Percentiles rank a stretch among this genome's conserved stretches.
Conservation (phyloP, 53 echinoderm and acorn worm species). For the Crossaster papposus region DNA sequence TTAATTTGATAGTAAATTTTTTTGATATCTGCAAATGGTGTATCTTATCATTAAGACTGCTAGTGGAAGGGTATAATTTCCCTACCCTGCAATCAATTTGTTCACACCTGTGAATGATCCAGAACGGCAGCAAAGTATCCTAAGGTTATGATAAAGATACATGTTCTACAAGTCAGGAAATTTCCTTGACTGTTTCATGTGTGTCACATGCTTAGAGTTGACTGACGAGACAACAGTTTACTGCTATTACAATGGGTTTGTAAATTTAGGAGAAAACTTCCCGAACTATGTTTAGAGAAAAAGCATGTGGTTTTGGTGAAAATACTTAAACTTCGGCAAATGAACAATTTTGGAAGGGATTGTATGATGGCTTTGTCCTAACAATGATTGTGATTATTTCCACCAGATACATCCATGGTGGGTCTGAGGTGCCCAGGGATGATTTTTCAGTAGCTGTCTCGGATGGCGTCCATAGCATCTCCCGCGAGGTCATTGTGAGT, state of each 20-base stretch:
- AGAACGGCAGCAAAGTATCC: background rate
- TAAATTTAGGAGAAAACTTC: background rate
- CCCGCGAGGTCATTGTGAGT: constrained; percentile 66
- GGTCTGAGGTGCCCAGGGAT: constrained; percentile 75
- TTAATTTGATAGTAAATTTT: no score
- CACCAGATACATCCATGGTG: constrained; percentile 79
- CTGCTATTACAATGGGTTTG: background rate
- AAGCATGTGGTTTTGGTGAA: background rate
- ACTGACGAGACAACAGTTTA: background rate
- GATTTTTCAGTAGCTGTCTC: constrained; percentile 74
- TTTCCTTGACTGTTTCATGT: background rate
- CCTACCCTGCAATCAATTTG: background rate
- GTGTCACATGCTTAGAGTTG: background rate
- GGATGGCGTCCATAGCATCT: constrained; percentile 79
- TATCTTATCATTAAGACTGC: background rate
- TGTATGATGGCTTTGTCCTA: no score
- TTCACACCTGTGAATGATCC: background rate
- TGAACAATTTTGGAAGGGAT: no score
- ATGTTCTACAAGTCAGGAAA: background rate
- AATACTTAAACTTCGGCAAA: background rate
- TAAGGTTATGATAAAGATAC: background rate
- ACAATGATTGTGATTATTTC: no score
- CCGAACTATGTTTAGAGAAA: background rate
- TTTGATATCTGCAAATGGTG: no score
- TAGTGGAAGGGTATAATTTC: background rate